Conservation (phyloP, 2,797 vertebrate species). For the Masticophis lateralis region DNA sequence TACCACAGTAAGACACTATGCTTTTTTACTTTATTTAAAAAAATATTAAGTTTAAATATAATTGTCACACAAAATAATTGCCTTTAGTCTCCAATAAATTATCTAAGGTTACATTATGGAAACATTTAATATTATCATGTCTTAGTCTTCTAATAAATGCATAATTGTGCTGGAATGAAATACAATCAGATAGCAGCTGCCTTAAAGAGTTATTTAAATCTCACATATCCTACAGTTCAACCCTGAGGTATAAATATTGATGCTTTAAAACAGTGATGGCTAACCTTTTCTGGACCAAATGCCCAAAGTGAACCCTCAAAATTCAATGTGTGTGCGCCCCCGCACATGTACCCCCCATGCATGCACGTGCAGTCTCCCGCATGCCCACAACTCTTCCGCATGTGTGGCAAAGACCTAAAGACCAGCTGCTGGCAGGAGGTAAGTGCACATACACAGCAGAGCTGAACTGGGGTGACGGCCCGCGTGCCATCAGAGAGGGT, state of each 20-base stretch:
- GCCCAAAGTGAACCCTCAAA: too few species aligned
- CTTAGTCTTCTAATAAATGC: background rate
- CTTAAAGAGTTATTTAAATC: background rate
- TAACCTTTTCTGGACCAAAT: too few species aligned
- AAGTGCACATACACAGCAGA: too few species aligned
- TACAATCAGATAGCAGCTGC: background rate
- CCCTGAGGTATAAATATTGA: background rate
- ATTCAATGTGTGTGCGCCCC: too few species aligned
- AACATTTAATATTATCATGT: background rate
- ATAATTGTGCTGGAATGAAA: background rate
- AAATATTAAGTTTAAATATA: background rate
- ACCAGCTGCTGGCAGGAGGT: too few species aligned
- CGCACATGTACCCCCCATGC: fast-evolving
- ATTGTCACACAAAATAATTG: background rate
- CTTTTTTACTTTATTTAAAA: background rate
- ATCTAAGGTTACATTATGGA: background rate
- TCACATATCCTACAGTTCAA: background rate
- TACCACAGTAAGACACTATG: slow-evolving; percentile 84
- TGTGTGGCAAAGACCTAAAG: too few species aligned
- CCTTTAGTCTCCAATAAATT: background rate
- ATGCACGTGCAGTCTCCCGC: too few species aligned
- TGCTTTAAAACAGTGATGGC: background rate
- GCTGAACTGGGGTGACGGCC: too few species aligned
- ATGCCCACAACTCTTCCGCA: too few species aligned
- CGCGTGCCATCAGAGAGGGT: too few species aligned